These are phyloP conservation scores for Nothobranchius furzeri DNA, from an alignment of 2,113 vertebrate genomes.

Conservation along the genomic window DNA sequence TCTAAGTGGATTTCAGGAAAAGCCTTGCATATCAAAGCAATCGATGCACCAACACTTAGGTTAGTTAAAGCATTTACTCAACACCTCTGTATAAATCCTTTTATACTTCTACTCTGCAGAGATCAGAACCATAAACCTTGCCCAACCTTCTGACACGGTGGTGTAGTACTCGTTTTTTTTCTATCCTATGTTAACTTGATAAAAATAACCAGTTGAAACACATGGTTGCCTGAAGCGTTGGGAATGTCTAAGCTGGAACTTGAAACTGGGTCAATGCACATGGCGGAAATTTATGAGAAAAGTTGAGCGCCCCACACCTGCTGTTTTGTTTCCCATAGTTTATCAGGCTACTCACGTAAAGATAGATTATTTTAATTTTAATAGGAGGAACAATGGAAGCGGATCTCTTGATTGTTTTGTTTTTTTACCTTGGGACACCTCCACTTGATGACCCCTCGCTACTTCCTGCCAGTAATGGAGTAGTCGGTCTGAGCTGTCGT, in stretches of 20 bases:
- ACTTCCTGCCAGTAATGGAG: slow-evolving; percentile 88
- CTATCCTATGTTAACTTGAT: background rate
- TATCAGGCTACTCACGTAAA: background rate
- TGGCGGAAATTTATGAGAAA: background rate
- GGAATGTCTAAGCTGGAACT: background rate
- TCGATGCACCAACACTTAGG: too few relatives aligned
- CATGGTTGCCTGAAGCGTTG: background rate
- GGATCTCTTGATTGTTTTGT: too few relatives aligned
- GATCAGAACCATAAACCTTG: too few relatives aligned
- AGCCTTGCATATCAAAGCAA: too few relatives aligned
- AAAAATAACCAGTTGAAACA: background rate
- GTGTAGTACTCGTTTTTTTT: background rate
- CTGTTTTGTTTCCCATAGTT: background rate
- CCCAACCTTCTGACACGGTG: too few relatives aligned
- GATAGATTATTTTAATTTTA: background rate
- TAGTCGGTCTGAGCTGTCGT: slow-evolving; percentile 71
- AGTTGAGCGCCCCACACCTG: background rate
- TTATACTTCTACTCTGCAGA: too few relatives aligned
- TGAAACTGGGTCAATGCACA: slow-evolving; percentile 42
- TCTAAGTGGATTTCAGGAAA: background rate
- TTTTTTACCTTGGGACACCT: slow-evolving; percentile 84
- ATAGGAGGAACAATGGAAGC: too few relatives aligned
- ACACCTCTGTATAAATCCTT: too few relatives aligned
- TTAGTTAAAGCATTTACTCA: too few relatives aligned
- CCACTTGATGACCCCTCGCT: slow-evolving; percentile 86